Base-by-base conservation (phyloP, 1,140 invertebrate species). In the Drosophila sucinea region DNA sequence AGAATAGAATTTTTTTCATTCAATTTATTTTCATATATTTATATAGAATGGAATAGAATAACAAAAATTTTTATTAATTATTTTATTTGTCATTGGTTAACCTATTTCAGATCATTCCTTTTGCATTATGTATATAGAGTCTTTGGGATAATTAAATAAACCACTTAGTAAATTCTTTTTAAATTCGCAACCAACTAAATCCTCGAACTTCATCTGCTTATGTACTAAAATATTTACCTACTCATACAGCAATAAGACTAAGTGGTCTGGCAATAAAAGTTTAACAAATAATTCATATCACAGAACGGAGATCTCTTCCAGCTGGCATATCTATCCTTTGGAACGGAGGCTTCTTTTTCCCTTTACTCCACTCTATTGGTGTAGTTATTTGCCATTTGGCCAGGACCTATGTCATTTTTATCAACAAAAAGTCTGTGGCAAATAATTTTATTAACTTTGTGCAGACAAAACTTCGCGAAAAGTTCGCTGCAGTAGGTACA, bases 401-500 rank as follows among this genome's bases (percentile, higher is more conserved):
- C 77, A 44, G 32, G 69, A 77, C 76, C 79, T 79, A 77, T 80
- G 81, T 87, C 84, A 89, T 87, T 81, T 87, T 87, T 87, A 87
- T 87, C 84, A 87, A 87, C 65, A 27, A 51, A 51, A 51, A 51
- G 84, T 87, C 84, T 80, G 84, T 89, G 84, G 84, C 84, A 87
- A 87, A 87, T 87, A 87, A 87, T 87, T 87, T 87, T 84, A 87
- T 87, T 89, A 87, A 89, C 84, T 87, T 85, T 89, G 44, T 70
- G 76, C 73, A 38, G 69, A 51, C 75, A 89, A 77, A 87, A 87
- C 84, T 87, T 73, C 69, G 82, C 69, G 77, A 69, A 87, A 83
- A 86, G 67, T 86, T 86, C 57, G 67, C 23, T 51, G 32, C 63
- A 70, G 66, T 76, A 80, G 83, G 83, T 82, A 69, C 75, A 86